Percentiles rank a stretch among this genome's conserved stretches.
Conservation (phyloP, 2,113 vertebrate genomes). For the Mobula hypostoma region DNA sequence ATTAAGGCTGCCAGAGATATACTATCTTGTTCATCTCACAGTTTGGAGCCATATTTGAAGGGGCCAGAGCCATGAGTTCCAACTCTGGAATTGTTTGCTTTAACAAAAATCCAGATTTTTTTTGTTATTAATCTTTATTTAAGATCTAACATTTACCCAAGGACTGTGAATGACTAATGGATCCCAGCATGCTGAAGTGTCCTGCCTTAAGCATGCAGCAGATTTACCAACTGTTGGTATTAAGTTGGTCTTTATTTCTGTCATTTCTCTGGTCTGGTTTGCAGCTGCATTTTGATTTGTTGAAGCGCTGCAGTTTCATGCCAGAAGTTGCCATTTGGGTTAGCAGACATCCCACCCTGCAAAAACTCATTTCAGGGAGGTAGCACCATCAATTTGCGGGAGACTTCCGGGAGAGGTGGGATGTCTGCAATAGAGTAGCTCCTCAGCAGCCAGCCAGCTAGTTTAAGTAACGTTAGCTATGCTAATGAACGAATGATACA, state of each 20-base stretch:
- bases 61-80: not conserved
- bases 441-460: too few species aligned
- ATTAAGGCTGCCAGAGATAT: not conserved
- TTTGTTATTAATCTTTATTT: not conserved
- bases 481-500: too few species aligned
- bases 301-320: not conserved
- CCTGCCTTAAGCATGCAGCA: not conserved
- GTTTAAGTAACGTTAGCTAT: too few species aligned
- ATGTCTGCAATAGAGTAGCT: too few species aligned
- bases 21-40: not conserved
- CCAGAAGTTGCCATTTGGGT: not conserved
- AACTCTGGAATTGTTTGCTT: not conserved
- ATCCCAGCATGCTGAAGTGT: not conserved
- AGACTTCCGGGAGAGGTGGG: too few species aligned
- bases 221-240: not conserved
- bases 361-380: too few species aligned
- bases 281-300: not conserved
- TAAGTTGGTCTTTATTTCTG: not conserved
- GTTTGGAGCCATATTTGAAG: not conserved
- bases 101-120: not conserved
- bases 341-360: too few species aligned
- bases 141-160: not conserved
- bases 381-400: too few species aligned
- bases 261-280: not conserved
- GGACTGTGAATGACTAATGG: not conserved